Evolutionary conservation across 92 coral and sea anemone species (phyloP).

Genomic region (Actinernus sp.): DNA sequence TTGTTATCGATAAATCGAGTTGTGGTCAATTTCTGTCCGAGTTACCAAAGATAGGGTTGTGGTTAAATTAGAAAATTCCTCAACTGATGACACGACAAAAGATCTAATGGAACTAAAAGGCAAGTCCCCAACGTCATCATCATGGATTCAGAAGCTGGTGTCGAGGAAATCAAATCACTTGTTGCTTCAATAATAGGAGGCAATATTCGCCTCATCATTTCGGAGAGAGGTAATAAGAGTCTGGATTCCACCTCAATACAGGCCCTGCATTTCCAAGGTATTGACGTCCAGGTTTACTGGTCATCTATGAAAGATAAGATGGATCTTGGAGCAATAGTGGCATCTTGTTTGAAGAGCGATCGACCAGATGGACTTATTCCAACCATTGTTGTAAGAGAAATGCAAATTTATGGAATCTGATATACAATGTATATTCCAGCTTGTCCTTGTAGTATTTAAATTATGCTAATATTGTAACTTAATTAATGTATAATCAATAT

Average conservation of each 20-base stretch:
- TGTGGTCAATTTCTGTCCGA: conserved; percentile 1
- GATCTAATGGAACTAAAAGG: no score
- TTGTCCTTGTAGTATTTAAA: conserved; percentile 34
- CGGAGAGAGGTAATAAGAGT: no score
- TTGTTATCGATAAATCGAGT: conserved; percentile 4
- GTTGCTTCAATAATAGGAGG: no score
- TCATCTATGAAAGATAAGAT: conserved; percentile 10
- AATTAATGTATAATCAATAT: no score
- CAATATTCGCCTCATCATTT: no score
- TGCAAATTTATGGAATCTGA: background rate
- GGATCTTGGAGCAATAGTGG: conserved; percentile 41
- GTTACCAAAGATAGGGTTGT: conserved; percentile 12
- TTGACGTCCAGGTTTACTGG: conserved; percentile 20
- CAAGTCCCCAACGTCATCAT: no score
- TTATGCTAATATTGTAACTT: no score
- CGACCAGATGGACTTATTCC: conserved; percentile 50
- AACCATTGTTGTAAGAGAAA: conserved; percentile 49
- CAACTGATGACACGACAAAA: no score
- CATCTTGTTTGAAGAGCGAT: conserved; percentile 43
- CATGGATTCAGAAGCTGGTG: no score
- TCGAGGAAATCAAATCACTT: no score
- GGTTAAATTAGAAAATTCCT: background rate
- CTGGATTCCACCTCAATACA: no score
- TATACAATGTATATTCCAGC: conserved; percentile 1
- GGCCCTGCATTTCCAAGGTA: conserved; percentile 29